phyloP scores from a whole-genome alignment of 2,888 invertebrate species.

The Hartigia nigra region DNA sequence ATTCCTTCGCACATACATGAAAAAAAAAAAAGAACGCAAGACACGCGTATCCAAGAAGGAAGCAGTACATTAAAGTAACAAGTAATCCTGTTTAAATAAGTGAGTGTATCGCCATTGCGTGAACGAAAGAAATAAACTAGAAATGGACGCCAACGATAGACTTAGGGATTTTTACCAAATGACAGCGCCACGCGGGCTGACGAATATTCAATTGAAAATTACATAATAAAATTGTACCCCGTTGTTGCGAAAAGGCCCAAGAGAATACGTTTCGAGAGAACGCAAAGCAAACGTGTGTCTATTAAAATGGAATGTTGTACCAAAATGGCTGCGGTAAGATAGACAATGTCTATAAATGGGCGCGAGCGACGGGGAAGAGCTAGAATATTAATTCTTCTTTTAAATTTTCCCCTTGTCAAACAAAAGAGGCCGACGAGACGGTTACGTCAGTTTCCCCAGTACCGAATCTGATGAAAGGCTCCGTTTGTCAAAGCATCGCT shows the following conservation, averaged over 20 bases:
- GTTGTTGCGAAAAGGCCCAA: background rate
- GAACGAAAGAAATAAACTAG: background rate
- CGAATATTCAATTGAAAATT: background rate
- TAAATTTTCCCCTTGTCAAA: background rate
- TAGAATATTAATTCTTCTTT: background rate
- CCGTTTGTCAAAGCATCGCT: background rate
- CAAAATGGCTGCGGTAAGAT: background rate
- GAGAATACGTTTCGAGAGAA: background rate
- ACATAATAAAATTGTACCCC: background rate
- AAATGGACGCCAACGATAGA: constrained; percentile 24
- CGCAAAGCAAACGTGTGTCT: background rate
- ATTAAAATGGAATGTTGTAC: background rate
- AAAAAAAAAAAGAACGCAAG: background rate
- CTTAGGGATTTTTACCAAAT: constrained; percentile 52
- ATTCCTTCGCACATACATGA: background rate
- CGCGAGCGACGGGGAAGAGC: background rate
- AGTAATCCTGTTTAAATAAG: background rate
- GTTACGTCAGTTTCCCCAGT: background rate
- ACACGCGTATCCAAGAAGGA: background rate
- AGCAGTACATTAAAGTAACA: constrained; percentile 6
- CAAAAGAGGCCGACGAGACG: background rate
- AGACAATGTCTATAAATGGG: background rate
- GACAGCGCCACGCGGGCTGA: constrained; percentile 35
- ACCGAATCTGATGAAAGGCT: background rate
- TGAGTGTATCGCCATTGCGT: background rate